phyloP scores from a whole-genome alignment of 1,140 invertebrate genomes.

The Drosophila chauvacae region DNA sequence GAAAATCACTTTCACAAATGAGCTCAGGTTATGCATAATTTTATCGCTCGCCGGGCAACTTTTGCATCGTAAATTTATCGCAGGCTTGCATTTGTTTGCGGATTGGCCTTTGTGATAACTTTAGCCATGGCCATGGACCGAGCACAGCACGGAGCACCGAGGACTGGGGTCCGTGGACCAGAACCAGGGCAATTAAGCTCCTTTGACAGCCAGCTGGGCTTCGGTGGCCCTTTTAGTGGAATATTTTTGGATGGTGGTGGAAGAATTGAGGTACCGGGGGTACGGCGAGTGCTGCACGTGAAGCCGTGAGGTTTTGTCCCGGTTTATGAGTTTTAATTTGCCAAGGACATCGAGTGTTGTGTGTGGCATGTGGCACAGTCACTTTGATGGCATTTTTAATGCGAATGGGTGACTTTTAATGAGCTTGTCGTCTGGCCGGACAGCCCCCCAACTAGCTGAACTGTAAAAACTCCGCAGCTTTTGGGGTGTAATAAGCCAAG shows the following conservation, averaged over 20 bases:
- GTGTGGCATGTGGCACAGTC: constrained; percentile 45
- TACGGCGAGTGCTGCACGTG: constrained; percentile 11
- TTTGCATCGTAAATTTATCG: constrained; percentile 77
- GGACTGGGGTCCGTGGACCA: constrained; percentile 3
- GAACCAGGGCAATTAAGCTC: constrained; percentile 61
- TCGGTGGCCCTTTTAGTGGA: constrained; percentile 26
- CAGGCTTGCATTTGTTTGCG: constrained; percentile 51
- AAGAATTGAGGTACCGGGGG: background rate
- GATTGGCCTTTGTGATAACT: constrained; percentile 62
- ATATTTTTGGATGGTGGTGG: constrained; percentile 4
- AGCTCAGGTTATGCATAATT: constrained; percentile 80
- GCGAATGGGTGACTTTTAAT: constrained; percentile 53
- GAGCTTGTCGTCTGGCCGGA: constrained; percentile 46
- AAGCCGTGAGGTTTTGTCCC: constrained; percentile 29
- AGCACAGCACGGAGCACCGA: background rate
- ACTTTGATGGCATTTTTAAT: constrained; percentile 64
- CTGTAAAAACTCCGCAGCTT: constrained; percentile 25
- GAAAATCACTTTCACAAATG: constrained; percentile 81
- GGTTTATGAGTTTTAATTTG: constrained; percentile 67
- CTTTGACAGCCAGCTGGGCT: constrained; percentile 64
- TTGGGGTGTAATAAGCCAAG: constrained; percentile 6
- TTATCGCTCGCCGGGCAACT: constrained; percentile 65
- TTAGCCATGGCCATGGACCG: constrained; percentile 34
- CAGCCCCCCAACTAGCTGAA: constrained; percentile 9
- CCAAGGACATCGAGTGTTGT: constrained; percentile 49